phyloP scores from a whole-genome alignment of 2,888 invertebrate species.

The Chorisops tibialis region DNA sequence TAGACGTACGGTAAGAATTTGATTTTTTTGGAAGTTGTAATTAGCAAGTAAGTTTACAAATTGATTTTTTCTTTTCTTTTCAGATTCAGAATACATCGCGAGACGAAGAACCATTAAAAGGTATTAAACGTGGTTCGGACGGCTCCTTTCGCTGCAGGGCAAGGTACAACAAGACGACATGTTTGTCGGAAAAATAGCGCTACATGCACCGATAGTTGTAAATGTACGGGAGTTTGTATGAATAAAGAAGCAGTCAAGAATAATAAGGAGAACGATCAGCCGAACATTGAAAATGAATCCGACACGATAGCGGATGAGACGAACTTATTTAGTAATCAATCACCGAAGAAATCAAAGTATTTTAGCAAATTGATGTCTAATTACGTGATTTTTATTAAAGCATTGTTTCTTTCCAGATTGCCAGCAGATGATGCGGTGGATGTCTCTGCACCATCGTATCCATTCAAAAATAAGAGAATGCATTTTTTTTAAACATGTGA shows the following conservation, averaged over 20 bases:
- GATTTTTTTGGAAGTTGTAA: too few species aligned
- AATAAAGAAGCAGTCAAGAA: slow-evolving; percentile 43
- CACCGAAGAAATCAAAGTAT: slow-evolving; percentile 20
- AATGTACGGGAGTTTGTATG: slow-evolving; percentile 55
- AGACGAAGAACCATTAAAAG: slow-evolving; percentile 21
- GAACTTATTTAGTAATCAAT: neutral
- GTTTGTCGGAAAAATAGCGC: slow-evolving; percentile 57
- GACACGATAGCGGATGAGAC: neutral
- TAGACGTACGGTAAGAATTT: neutral
- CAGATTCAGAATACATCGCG: slow-evolving; percentile 11
- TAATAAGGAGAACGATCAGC: neutral
- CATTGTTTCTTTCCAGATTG: slow-evolving; percentile 8
- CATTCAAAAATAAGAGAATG: slow-evolving; percentile 23
- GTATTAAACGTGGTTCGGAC: slow-evolving; percentile 57
- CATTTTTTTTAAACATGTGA: slow-evolving; percentile 14
- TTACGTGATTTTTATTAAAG: neutral
- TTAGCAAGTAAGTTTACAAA: neutral
- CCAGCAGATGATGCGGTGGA: slow-evolving; percentile 14
- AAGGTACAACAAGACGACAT: slow-evolving; percentile 59
- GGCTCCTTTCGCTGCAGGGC: slow-evolving; percentile 60
- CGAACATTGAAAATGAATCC: too few species aligned
- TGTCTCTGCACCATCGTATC: slow-evolving; percentile 25
- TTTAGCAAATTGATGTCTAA: neutral
- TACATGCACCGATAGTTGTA: slow-evolving; percentile 55
- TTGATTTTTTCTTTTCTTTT: neutral